These are phyloP conservation scores for Seladonia tumulorum DNA, from an alignment of 2,888 invertebrate genomes.

Conservation along the genomic window DNA sequence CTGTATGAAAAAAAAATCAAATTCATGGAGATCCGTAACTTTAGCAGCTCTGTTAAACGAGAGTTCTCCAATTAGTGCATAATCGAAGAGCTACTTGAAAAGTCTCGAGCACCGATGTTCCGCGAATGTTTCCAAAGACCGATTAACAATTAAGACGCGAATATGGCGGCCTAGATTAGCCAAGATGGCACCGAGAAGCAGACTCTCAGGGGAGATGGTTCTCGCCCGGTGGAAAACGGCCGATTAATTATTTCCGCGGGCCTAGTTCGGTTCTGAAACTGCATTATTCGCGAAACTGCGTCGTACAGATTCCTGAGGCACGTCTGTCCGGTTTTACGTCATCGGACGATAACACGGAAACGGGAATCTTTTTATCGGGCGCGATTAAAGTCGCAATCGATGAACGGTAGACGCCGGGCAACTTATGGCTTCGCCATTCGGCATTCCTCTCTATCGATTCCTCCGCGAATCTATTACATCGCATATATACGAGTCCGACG, in stretches of 20 bases:
- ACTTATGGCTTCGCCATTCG: constrained; percentile 12
- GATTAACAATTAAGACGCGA: neutral
- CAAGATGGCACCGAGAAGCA: neutral
- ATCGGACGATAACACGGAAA: constrained; percentile 16
- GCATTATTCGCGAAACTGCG: neutral
- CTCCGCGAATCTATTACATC: constrained; percentile 10
- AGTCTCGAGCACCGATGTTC: neutral
- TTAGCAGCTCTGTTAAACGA: neutral
- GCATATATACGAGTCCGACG: neutral
- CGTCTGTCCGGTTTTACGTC: neutral
- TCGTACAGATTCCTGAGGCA: neutral
- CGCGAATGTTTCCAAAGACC: neutral
- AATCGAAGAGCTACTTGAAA: neutral
- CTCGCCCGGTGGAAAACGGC: neutral
- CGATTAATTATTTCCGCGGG: neutral
- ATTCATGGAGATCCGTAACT: neutral
- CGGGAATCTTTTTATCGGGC: constrained; percentile 11
- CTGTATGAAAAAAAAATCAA: neutral
- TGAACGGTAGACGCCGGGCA: neutral
- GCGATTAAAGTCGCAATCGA: constrained; percentile 26
- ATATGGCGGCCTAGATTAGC: neutral
- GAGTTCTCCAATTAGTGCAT: neutral
- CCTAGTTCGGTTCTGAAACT: neutral
- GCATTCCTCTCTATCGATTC: constrained; percentile 28
- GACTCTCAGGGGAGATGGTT: neutral